Percentiles rank a stretch among this genome's conserved stretches.
Conservation (phyloP, 2,888 invertebrate species). For the Rhaphigaster nebulosa region DNA sequence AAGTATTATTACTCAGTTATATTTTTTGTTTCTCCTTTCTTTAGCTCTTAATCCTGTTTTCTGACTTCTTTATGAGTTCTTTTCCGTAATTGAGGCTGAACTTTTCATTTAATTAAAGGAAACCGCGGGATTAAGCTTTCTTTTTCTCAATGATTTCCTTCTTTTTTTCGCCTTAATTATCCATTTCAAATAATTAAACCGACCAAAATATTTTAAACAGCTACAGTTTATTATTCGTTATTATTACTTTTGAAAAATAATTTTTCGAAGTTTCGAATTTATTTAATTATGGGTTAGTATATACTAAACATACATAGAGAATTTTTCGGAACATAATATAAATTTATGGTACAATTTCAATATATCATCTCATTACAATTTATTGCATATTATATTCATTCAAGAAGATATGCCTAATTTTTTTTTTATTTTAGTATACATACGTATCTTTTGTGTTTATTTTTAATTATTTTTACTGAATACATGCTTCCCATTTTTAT, state of each 20-base stretch:
- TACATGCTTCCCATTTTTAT: too few relatives aligned
- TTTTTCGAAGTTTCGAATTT: too few relatives aligned
- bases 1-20: background rate
- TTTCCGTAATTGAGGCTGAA: conserved; percentile 25
- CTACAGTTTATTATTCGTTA: background rate
- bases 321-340: too few relatives aligned
- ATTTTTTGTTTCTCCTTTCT: background rate
- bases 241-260: background rate
- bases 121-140: background rate
- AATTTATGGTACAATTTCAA: too few relatives aligned
- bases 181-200: conserved; percentile 8
- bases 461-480: too few relatives aligned
- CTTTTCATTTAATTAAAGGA: conserved; percentile 30
- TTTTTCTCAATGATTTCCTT: background rate
- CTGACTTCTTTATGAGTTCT: background rate
- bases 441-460: too few relatives aligned
- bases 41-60: background rate
- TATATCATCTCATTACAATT: too few relatives aligned
- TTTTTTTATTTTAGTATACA: too few relatives aligned
- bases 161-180: background rate
- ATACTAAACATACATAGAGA: too few relatives aligned
- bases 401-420: too few relatives aligned
- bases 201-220: background rate
- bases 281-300: too few relatives aligned
- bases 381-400: too few relatives aligned